phyloP scores from a whole-genome alignment of 35 echinoderm and acorn worm species.

The Lytechinus pictus region DNA sequence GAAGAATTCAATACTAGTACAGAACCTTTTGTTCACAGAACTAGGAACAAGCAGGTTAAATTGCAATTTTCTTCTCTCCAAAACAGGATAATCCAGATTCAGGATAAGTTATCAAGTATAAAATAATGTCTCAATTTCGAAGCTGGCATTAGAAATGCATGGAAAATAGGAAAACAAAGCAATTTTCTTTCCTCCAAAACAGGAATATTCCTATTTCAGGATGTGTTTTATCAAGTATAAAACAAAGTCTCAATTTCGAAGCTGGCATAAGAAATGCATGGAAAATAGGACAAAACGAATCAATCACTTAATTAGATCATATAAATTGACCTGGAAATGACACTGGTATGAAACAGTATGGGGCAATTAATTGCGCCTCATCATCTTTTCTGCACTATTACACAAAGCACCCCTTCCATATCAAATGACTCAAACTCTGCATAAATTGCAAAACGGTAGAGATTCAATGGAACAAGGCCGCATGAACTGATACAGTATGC shows the following conservation, averaged over 20 bases:
- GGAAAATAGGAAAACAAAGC: not conserved
- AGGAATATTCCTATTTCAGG: too few relatives aligned
- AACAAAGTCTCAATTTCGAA: not conserved
- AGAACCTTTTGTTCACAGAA: too few relatives aligned
- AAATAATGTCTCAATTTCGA: not conserved
- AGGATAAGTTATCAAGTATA: too few relatives aligned
- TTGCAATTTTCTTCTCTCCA: too few relatives aligned
- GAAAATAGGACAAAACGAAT: not conserved
- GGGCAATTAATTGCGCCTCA: not conserved
- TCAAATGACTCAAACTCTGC: not conserved
- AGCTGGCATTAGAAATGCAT: not conserved
- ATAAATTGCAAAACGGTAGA: not conserved
- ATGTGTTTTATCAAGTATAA: not conserved
- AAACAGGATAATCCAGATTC: too few relatives aligned
- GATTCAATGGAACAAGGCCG: not conserved
- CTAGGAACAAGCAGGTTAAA: too few relatives aligned
- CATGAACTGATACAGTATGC: not conserved
- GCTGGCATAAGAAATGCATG: not conserved
- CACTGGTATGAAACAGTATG: not conserved
- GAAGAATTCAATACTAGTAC: too few relatives aligned
- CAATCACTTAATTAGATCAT: not conserved
- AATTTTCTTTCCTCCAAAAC: too few relatives aligned
- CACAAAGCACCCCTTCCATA: not conserved
- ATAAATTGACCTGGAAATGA: not conserved
- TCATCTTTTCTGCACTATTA: not conserved